phyloP scores from a whole-genome alignment of 2,113 vertebrate genomes.

The Turnix velox region DNA sequence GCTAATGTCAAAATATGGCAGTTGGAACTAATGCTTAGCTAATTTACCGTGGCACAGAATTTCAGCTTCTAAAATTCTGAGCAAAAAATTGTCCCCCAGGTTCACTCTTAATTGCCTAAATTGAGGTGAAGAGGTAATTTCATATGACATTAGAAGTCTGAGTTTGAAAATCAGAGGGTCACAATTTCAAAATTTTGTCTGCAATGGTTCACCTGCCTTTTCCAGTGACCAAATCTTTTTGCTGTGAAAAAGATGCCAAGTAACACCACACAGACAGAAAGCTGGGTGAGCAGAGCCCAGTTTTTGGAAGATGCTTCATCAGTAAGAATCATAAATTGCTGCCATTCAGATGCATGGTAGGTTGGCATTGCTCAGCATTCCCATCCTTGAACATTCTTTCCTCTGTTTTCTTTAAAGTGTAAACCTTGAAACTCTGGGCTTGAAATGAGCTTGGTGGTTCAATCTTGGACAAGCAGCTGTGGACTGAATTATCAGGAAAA shows the following conservation, averaged over 20 bases:
- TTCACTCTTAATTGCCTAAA: neutral
- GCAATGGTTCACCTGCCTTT: neutral
- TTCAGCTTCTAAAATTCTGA: neutral
- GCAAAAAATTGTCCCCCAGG: neutral
- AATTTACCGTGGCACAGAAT: neutral
- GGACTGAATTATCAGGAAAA: neutral
- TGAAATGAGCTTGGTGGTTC: neutral
- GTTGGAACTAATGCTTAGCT: neutral
- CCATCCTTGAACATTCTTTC: neutral
- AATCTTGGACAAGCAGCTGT: neutral
- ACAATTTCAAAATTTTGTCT: neutral
- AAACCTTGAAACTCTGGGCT: neutral
- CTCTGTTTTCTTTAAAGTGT: neutral
- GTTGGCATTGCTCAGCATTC: neutral
- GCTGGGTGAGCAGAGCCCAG: neutral
- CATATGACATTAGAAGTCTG: neutral
- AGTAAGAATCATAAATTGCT: neutral
- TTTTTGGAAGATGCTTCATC: neutral
- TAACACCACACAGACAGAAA: neutral
- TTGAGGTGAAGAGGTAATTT: neutral
- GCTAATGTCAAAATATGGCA: neutral
- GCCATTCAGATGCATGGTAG: neutral
- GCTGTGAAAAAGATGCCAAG: neutral
- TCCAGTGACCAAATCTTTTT: neutral
- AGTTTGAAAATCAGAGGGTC: neutral